Percentiles rank a stretch among this genome's conserved stretches.
Evolutionary conservation across 2,888 invertebrate genomes (phyloP).

Genomic region (Galerucella pusilla): DNA sequence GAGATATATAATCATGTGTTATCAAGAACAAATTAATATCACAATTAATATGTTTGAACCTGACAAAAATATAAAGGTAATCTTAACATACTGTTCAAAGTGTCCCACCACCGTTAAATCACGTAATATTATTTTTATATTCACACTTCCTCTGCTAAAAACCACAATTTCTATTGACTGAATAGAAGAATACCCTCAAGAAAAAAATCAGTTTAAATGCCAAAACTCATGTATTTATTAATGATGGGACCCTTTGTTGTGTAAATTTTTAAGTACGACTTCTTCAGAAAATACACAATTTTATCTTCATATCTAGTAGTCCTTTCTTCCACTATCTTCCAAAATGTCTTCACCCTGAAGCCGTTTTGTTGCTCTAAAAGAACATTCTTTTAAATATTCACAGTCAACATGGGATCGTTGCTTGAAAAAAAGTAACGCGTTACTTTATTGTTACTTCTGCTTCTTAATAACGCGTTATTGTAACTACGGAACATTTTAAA

Average conservation of each 20-base stretch:
- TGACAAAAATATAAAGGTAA: constrained; percentile 3
- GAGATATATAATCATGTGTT: constrained; percentile 1
- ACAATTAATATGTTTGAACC: background rate
- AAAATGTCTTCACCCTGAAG: background rate
- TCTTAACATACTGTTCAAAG: constrained; percentile 8
- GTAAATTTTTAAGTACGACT: background rate
- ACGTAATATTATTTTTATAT: background rate
- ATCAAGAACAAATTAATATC: constrained; percentile 6
- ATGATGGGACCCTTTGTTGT: background rate
- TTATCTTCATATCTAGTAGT: background rate
- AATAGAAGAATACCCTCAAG: background rate
- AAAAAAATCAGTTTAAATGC: background rate
- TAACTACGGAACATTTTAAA: no score
- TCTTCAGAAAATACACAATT: background rate
- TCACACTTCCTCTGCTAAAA: no score
- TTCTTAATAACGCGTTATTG: no score
- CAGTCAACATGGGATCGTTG: no score
- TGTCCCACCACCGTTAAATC: background rate
- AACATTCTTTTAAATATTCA: background rate
- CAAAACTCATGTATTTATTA: background rate
- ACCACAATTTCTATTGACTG: background rate
- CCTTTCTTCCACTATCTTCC: background rate
- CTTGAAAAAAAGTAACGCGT: no score
- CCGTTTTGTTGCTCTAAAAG: background rate
- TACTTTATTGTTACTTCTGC: no score